Base-by-base conservation (phyloP, 2,888 invertebrate genomes). In the Eucriotettix oculatus region DNA sequence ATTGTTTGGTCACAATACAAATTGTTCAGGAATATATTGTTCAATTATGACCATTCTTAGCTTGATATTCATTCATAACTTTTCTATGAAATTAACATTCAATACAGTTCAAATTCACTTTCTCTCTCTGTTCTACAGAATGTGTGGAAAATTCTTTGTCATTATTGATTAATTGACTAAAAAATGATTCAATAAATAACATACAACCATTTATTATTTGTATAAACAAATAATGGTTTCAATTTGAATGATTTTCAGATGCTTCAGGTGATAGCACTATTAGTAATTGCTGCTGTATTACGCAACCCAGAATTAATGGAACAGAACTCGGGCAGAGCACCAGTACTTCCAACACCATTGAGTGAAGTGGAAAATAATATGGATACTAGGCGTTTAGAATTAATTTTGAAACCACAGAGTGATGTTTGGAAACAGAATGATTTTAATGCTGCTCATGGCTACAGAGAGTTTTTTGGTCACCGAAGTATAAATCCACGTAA, bases 251-350 rank as follows among this genome's bases (percentile, higher is more conserved):
- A 53, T 61, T 74, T 73, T 14, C 70, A 90, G 89, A 79, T 88
- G 73, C 75, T 90, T 58, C 88, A 90, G 70, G 78, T 89, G 61
- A 71, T 89, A 68, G 86, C 87, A 0, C 73, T 90, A 65, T 85
- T 85, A 56, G 81, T 87, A 64, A 73, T 90, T 67, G 87, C 86
- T 16, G 80, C 87, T 56, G 79, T 88, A 58, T 81, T 87, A 71
- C 79, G 86, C 57, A 85, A 87, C 71, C 87, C 87, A 40, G 81
- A 82, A 56, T 77, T 86, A 66, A 76, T 86, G 68, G 78, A 81
- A 41, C 73, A 74, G 16, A 54, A 61, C 16, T 53, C 62, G 57
- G 56, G 58, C 7, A 53, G 59, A 54, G 75, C 76, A 57, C 71
- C 75, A 17, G 73, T 75, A 42, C 72, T 87, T 69, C 86, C 87